phyloP scores from a whole-genome alignment of 2,888 invertebrate species.

The Stenurella melanura region DNA sequence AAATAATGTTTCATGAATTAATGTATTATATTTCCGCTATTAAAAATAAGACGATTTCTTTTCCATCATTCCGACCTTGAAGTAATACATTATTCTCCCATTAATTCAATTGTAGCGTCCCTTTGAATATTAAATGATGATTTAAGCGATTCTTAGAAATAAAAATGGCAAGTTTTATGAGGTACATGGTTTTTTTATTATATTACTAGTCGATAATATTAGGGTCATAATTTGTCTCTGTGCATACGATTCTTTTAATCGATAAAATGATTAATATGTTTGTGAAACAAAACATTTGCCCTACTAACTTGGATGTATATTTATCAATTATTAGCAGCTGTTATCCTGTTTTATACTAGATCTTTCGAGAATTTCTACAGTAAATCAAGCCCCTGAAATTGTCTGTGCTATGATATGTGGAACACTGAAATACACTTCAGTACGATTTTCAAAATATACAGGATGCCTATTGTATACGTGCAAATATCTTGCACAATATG shows the following conservation, averaged over 20 bases:
- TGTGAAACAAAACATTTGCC: too few species aligned
- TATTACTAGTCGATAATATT: background rate
- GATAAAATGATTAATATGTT: background rate
- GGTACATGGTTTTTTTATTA: slow-evolving; percentile 1
- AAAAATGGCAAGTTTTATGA: slow-evolving; percentile 23
- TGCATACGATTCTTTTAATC: background rate
- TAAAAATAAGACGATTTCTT: slow-evolving; percentile 7
- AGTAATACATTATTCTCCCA: slow-evolving; percentile 9
- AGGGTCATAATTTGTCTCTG: background rate
- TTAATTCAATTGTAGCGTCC: slow-evolving; percentile 17
- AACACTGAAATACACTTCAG: too few species aligned
- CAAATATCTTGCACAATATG: too few species aligned
- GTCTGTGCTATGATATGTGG: too few species aligned
- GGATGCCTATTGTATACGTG: too few species aligned
- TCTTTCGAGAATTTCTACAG: too few species aligned
- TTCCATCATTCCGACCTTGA: slow-evolving; percentile 21
- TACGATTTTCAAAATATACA: too few species aligned
- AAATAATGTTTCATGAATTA: background rate
- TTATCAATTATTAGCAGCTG: too few species aligned
- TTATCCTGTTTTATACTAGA: too few species aligned
- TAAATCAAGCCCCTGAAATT: too few species aligned
- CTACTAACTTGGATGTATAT: too few species aligned
- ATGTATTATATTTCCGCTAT: slow-evolving; percentile 21
- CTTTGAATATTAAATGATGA: slow-evolving; percentile 24
- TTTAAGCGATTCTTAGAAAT: slow-evolving; percentile 31